These are phyloP conservation scores for Muricea muricata DNA, from an alignment of 92 coral and sea anemone species.

Conservation along the genomic window DNA sequence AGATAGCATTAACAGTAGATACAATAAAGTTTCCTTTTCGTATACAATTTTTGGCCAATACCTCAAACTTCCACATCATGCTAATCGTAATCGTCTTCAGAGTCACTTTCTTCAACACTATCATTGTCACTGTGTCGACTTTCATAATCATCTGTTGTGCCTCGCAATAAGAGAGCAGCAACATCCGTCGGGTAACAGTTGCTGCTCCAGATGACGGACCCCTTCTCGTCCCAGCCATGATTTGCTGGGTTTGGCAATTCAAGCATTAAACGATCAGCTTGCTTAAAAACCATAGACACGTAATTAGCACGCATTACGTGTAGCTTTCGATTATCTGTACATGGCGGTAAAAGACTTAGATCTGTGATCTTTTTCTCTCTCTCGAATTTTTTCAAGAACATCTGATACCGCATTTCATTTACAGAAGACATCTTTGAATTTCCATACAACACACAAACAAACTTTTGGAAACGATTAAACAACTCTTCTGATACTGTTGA, in stretches of 20 bases:
- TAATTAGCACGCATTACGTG: slow-evolving; percentile 16
- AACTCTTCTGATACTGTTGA: neutral
- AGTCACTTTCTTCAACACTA: neutral
- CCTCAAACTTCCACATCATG: too few species aligned
- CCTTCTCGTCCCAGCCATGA: neutral
- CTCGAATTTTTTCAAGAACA: neutral
- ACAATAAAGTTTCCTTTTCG: too few species aligned
- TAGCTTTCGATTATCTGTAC: neutral
- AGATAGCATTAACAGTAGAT: too few species aligned
- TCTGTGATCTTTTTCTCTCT: neutral
- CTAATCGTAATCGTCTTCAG: neutral
- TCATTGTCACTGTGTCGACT: too few species aligned
- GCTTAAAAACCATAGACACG: neutral
- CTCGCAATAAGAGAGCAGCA: too few species aligned
- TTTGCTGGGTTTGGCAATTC: neutral
- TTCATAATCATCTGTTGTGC: too few species aligned
- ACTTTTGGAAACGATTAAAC: neutral
- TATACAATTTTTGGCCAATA: too few species aligned
- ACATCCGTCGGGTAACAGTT: slow-evolving; percentile 1
- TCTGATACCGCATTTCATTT: neutral
- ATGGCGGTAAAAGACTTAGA: slow-evolving; percentile 8
- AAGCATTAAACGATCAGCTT: neutral
- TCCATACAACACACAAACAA: slow-evolving; percentile 15
- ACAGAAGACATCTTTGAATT: neutral
- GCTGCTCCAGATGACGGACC: neutral